These are phyloP conservation scores for Tinea trinotella DNA, from an alignment of 2,888 invertebrate genomes.

Conservation along the genomic window DNA sequence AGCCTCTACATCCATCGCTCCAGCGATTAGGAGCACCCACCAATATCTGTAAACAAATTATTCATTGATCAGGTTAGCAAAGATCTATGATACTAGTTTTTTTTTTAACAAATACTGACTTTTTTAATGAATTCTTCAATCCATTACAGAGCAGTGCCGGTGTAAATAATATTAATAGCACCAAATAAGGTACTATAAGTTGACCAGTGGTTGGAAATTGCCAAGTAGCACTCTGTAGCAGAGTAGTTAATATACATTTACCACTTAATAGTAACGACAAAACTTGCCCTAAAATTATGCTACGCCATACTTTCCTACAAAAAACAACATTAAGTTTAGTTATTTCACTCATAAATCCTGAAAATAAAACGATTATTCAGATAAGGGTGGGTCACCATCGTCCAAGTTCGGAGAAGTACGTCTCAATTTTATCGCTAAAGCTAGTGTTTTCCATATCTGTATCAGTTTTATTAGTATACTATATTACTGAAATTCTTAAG, in stretches of 20 bases:
- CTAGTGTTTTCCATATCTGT: constrained; percentile 54
- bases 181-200: constrained; percentile 83
- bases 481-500: not conserved
- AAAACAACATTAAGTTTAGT: constrained; percentile 3
- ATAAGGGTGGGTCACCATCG: constrained; percentile 66
- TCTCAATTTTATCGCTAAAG: constrained; percentile 78
- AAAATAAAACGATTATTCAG: not conserved
- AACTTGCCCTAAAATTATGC: constrained; percentile 81
- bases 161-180: constrained; percentile 83
- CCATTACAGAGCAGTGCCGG: constrained; percentile 82
- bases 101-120: constrained; percentile 4
- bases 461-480: not conserved
- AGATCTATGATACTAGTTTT: not conserved
- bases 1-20: constrained; percentile 88
- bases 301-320: constrained; percentile 80
- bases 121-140: constrained; percentile 54
- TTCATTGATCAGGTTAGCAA: not conserved
- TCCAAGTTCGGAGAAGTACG: constrained; percentile 77
- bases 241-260: constrained; percentile 81
- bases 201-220: constrained; percentile 86
- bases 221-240: constrained; percentile 77
- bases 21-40: constrained; percentile 84
- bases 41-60: constrained; percentile 47
- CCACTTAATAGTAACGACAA: constrained; percentile 83
- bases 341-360: not conserved